A percentile compares a stretch with the other conserved stretches of the same genome.
These are phyloP conservation scores for Protophormia terraenovae DNA, from an alignment of 2,888 invertebrate species.

Conservation along the genomic window DNA sequence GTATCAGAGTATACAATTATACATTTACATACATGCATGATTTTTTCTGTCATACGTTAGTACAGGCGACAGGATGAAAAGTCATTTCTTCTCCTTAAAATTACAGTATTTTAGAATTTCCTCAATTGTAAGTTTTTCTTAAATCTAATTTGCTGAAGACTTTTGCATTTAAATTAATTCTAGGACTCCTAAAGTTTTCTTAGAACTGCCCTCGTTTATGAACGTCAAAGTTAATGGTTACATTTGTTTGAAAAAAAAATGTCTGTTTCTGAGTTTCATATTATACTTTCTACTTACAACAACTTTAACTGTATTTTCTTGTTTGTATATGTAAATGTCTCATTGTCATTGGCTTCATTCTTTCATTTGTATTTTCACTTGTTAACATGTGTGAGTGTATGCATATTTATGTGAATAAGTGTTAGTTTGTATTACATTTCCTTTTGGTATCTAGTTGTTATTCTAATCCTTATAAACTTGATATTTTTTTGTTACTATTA, in stretches of 20 bases:
- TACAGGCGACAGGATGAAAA: background rate
- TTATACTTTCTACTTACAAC: background rate
- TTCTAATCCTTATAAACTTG: constrained; percentile 20
- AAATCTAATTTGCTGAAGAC: background rate
- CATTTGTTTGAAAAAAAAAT: background rate
- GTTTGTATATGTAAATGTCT: constrained; percentile 8
- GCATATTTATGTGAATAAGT: background rate
- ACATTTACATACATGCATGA: background rate
- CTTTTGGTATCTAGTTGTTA: background rate
- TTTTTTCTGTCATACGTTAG: background rate
- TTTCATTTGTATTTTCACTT: background rate
- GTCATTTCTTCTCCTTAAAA: background rate
- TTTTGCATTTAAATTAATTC: background rate
- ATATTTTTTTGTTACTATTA: background rate
- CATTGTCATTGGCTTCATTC: background rate
- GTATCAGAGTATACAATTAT: background rate
- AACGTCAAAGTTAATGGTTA: background rate
- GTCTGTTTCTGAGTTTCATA: background rate
- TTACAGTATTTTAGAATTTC: background rate
- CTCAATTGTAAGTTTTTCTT: background rate
- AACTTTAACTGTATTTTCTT: background rate
- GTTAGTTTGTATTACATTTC: constrained; percentile 16
- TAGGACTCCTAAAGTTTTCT: background rate
- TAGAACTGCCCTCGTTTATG: background rate
- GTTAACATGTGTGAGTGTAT: background rate